Evolutionary conservation across 2,888 invertebrate species (phyloP).

Genomic region (Mycalesis mineus): DNA sequence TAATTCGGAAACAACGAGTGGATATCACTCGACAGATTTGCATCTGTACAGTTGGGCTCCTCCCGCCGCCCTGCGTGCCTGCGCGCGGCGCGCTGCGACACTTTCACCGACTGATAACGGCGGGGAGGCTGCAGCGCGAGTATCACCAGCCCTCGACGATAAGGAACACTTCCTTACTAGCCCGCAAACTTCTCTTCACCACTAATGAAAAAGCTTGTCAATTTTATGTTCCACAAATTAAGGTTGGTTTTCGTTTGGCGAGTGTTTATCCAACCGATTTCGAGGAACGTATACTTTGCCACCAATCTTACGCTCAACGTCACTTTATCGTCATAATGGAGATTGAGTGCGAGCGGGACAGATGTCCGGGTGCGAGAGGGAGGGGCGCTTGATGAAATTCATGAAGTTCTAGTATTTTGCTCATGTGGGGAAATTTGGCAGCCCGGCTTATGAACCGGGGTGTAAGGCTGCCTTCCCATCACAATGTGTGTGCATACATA

Average conservation of each 20-base stretch:
- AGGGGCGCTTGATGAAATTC: constrained; percentile 48
- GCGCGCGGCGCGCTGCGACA: too few species aligned
- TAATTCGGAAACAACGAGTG: not conserved
- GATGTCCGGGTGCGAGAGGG: constrained; percentile 20
- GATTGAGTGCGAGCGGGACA: constrained; percentile 44
- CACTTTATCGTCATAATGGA: constrained; percentile 71
- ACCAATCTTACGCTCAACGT: constrained; percentile 72
- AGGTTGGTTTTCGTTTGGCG: constrained; percentile 30
- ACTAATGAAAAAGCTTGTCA: constrained; percentile 3
- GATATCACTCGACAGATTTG: not conserved
- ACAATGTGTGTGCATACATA: too few species aligned
- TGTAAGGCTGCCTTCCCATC: not conserved
- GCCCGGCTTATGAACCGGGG: constrained; percentile 10
- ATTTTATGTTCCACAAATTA: constrained; percentile 22
- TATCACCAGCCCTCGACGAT: constrained; percentile 43
- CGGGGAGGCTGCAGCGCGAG: constrained; percentile 19
- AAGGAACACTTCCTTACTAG: constrained; percentile 56
- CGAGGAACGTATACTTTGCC: constrained; percentile 33
- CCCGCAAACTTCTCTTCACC: constrained; percentile 32
- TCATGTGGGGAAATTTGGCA: constrained; percentile 11
- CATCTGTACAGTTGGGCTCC: not conserved
- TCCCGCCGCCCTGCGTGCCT: not conserved
- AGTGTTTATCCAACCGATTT: constrained; percentile 10
- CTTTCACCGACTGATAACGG: constrained; percentile 16
- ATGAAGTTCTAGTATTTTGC: constrained; percentile 19